Base-by-base conservation (phyloP, 2,797 vertebrate species). In the Synaphobranchus kaupii region DNA sequence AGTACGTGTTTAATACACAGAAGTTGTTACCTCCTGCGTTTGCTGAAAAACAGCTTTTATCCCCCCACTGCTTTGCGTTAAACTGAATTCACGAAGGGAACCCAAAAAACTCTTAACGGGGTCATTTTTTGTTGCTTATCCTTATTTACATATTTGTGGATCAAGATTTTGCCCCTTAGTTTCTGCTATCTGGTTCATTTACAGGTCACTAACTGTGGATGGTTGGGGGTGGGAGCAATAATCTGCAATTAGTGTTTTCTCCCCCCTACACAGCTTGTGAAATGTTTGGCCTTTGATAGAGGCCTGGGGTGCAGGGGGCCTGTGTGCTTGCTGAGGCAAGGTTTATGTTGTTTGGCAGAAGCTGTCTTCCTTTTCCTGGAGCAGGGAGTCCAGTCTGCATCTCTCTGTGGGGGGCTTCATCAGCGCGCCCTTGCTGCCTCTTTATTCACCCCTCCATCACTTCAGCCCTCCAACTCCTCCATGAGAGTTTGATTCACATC, bases 301-400 rank as follows among this genome's bases (percentile, higher is more conserved):
- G 34, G 83, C 71, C 85, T 86, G 88, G 82, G 52, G 83, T 48
- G 81, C 13, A 12, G 63, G 47, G 47, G 80, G 48, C 44, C 31
- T 63, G 9, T 63, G 84, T 81, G 66, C 73, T 87, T 52, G 78
- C 56, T 78, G 81, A 84, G 63, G 81, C 86, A 66, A 39, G 54
- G 52, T 87, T 87, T 89, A 80, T 89, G 88, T 89, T 87, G 34
- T 80, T 89, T 83, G 87, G 87, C 87, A 85, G 71, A 12, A n/a
- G 66, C 60, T 50, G 71, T 66, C 76, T 81, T 73, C 73, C 44
- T 66, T 54, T 88, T 87, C 86, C 88, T 87, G 88, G n/a, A 87
- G 50, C 66, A 76, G 80, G 78, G 78, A 86, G 66, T 83, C 86
- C 86, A 84, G 86, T 87, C 34, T 85, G 84, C 86, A 89, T 85